phyloP scores from a whole-genome alignment of 2,113 vertebrate species.

The Cygnus buccinator region DNA sequence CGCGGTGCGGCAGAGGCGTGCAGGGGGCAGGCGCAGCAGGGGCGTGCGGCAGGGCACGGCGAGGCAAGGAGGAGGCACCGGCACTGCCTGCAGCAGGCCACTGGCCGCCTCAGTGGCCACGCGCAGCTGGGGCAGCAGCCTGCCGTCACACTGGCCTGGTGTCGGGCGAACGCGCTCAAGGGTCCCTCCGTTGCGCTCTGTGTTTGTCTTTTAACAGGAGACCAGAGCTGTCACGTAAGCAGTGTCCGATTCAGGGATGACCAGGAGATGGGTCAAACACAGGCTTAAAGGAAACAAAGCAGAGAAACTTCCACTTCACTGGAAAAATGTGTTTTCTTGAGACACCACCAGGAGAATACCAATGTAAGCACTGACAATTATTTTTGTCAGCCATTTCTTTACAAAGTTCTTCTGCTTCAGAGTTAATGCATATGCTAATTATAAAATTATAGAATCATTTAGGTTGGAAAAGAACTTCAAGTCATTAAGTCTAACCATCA shows the following conservation, averaged over 20 bases:
- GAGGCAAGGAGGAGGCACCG: accelerated
- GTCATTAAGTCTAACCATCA: no score
- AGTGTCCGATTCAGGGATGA: background rate
- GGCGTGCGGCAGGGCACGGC: background rate
- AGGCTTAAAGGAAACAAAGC: background rate
- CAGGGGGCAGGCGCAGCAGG: background rate
- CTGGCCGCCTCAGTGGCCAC: no score
- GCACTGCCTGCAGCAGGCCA: background rate
- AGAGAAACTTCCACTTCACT: background rate
- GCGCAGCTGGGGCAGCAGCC: no score
- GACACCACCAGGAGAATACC: background rate
- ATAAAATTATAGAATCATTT: no score
- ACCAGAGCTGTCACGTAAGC: background rate
- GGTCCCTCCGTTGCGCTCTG: no score
- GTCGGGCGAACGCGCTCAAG: no score
- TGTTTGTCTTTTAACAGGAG: no score
- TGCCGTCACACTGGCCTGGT: no score
- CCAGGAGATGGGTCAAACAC: no score
- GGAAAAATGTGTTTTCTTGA: background rate
- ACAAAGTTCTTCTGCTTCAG: background rate
- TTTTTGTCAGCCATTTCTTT: background rate
- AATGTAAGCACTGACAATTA: background rate
- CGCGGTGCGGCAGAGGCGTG: background rate
- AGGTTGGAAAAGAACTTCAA: no score
- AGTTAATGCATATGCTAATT: background rate